These are phyloP conservation scores for Poeciliopsis retropinna DNA, from an alignment of 2,113 vertebrate genomes.

Conservation along the genomic window DNA sequence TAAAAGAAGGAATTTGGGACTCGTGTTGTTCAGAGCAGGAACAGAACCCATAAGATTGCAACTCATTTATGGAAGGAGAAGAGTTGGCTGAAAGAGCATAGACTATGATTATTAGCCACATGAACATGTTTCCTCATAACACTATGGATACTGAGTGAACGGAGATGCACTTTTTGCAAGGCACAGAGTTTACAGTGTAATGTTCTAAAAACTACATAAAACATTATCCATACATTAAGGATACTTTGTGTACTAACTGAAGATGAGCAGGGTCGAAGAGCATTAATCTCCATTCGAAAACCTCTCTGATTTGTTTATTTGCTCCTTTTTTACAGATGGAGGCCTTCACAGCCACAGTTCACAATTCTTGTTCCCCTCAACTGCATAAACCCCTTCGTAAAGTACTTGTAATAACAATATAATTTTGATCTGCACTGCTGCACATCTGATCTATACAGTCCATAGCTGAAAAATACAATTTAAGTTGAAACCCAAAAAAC, in stretches of 20 bases:
- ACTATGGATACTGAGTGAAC: no score
- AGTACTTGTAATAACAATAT: not conserved
- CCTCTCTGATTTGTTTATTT: conserved; percentile 55
- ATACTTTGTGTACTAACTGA: not conserved
- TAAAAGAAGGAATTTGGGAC: no score
- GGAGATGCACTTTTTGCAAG: not conserved
- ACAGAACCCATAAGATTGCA: not conserved
- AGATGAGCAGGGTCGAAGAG: conserved; percentile 48
- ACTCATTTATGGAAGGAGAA: not conserved
- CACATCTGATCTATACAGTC: not conserved
- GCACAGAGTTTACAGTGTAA: no score
- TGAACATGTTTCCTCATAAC: no score
- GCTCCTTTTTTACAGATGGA: conserved; percentile 75
- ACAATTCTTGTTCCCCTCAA: conserved; percentile 57
- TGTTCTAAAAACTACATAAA: not conserved
- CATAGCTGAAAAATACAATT: not conserved
- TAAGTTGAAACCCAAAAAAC: no score
- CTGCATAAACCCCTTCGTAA: conserved; percentile 2
- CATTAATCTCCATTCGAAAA: conserved; percentile 69
- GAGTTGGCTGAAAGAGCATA: not conserved
- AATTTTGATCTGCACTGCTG: not conserved
- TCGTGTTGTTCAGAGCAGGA: no score
- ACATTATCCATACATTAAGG: not conserved
- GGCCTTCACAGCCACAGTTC: conserved; percentile 64
- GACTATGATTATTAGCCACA: no score